phyloP scores from a whole-genome alignment of 2,113 vertebrate genomes.

The Microtus oregoni region DNA sequence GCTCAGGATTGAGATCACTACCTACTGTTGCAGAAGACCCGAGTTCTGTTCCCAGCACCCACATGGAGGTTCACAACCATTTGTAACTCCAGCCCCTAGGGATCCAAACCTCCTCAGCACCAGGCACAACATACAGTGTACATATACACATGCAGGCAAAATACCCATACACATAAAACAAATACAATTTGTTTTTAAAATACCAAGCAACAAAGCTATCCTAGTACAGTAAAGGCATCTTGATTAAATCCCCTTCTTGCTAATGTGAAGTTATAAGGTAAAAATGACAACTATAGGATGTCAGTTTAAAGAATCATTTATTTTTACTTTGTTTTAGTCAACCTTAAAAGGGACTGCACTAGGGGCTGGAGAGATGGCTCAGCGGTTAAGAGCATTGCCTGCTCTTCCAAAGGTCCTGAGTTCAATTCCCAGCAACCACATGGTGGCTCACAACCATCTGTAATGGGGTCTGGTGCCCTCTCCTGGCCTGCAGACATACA shows the following conservation, averaged over 20 bases:
- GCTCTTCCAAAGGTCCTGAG: no score
- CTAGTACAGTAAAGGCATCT: neutral
- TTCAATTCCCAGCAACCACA: no score
- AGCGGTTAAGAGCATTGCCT: no score
- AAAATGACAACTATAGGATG: neutral
- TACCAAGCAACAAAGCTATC: slow-evolving; percentile 16
- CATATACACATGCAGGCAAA: neutral
- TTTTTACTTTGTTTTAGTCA: slow-evolving; percentile 39
- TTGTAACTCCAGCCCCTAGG: neutral
- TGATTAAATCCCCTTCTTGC: neutral
- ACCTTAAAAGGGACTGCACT: slow-evolving; percentile 18
- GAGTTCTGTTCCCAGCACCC: neutral
- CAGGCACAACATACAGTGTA: neutral
- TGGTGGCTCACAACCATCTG: no score
- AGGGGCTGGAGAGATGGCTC: no score
- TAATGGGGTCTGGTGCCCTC: no score
- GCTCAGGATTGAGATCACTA: neutral
- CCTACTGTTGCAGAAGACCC: neutral
- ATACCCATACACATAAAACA: neutral
- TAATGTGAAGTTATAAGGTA: slow-evolving; percentile 49
- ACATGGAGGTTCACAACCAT: neutral
- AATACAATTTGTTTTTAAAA: neutral
- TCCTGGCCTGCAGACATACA: no score
- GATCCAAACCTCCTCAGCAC: neutral
- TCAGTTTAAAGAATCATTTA: slow-evolving; percentile 55